Evolutionary conservation across 1,140 invertebrate species (phyloP), one percentile per base, ranked within the genome.

Genomic region (Lepidurus packardi): DNA sequence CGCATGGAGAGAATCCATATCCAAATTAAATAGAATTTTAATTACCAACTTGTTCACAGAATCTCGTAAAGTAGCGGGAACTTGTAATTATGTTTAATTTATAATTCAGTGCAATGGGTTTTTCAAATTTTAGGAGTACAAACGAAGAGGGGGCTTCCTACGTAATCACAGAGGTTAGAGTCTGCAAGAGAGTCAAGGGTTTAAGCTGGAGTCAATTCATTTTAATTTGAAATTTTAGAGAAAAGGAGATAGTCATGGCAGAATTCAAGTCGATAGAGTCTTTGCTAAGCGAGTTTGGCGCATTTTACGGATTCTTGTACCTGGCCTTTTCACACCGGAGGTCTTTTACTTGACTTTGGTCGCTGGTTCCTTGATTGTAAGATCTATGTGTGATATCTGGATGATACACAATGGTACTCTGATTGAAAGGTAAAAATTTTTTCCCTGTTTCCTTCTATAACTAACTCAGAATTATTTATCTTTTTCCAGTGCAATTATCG

Each of bases 371-470:
- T 86, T 99, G 9, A 87, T 98, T 10, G 89, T 92, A 7, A 89
- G 97, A 83, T 98, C 97, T 0, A 88, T 97, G 41, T 98, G 95
- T 84, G 97, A 99, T 87, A 89, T 99, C 74, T 99, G 96, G 95
- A 92, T 98, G 87, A 99, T 99, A 81, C 92, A 94, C 82, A 94
- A 94, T 85, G 92, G 92, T 16, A 99, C 97, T 2, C 88, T 93
- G 78, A 92, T 98, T 82, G 97, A 99, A 89, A 94, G 92, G 93
- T 94, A 53, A 45, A 73, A 25, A 73, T 43, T 16, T 73, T n/a
- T 1, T 44, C 24, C 43, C 21, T 13, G 41, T 34, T 16, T 73
- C 8, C 9, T 9, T 11, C 53, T 45, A 16, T 77, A 9, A 43
- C 13, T 24, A 76, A 65, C 4, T 65, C 21, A 16, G 13, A 34